phyloP scores from a whole-genome alignment of 2,888 invertebrate genomes.

The Drosophila bunnanda region DNA sequence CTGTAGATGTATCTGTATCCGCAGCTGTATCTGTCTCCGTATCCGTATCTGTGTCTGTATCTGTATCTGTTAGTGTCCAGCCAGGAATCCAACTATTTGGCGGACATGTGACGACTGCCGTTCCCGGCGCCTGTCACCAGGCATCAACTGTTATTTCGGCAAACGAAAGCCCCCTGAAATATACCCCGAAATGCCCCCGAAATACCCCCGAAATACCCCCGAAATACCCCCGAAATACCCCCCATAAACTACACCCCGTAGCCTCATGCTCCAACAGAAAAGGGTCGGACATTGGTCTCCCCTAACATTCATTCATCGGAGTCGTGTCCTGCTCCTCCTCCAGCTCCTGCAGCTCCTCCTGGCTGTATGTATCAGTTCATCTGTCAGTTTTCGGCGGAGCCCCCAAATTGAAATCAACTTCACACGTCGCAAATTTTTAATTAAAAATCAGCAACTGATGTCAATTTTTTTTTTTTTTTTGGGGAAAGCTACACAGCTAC shows the following conservation, averaged over 20 bases:
- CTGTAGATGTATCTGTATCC: not conserved
- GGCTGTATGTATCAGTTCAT: slow-evolving; percentile 48
- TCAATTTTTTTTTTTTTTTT: slow-evolving; percentile 63
- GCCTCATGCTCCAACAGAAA: not conserved
- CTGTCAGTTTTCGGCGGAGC: slow-evolving; percentile 56
- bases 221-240: too few relatives aligned
- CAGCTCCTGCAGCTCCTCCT: not conserved
- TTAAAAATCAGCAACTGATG: slow-evolving; percentile 81
- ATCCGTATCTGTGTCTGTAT: not conserved
- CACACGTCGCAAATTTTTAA: slow-evolving; percentile 80
- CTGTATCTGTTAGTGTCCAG: slow-evolving; percentile 12
- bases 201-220: not conserved
- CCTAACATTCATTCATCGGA: slow-evolving; percentile 10
- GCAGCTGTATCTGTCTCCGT: not conserved
- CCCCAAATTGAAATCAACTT: slow-evolving; percentile 79
- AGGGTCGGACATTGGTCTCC: slow-evolving; percentile 9
- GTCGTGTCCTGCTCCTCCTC: not conserved
- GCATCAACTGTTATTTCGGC: slow-evolving; percentile 65
- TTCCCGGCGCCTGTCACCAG: slow-evolving; percentile 57
- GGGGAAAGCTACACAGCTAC: slow-evolving; percentile 8
- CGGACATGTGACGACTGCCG: slow-evolving; percentile 53
- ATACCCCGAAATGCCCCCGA: not conserved
- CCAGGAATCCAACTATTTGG: slow-evolving; percentile 25
- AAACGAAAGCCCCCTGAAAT: slow-evolving; percentile 20
- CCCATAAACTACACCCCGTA: not conserved